phyloP scores from a whole-genome alignment of 2,797 vertebrate genomes.

The Oreonectes daqikongensis region DNA sequence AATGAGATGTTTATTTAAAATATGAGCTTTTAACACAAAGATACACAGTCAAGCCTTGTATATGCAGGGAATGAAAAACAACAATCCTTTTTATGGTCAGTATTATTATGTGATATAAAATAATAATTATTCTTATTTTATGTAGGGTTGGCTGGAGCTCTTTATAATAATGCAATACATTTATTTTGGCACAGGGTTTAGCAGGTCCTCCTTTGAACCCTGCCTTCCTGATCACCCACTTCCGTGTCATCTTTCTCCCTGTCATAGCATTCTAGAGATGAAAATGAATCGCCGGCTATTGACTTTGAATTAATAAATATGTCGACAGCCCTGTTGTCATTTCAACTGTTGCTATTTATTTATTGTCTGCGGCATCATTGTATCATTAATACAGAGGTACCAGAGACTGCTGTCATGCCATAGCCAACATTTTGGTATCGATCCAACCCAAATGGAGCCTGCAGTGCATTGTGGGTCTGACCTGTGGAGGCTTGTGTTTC shows the following conservation, averaged over 20 bases:
- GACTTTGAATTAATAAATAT: background rate
- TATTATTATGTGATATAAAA: background rate
- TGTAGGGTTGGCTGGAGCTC: background rate
- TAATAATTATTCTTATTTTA: background rate
- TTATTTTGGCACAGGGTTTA: background rate
- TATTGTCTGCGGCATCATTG: background rate
- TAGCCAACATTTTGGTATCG: background rate
- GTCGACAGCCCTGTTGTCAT: background rate
- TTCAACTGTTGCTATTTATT: background rate
- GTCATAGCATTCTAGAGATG: background rate
- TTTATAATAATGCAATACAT: background rate
- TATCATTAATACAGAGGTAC: background rate
- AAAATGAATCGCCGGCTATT: background rate
- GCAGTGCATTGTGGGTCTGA: background rate
- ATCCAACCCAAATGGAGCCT: background rate
- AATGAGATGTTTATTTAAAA: background rate
- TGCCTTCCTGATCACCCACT: background rate
- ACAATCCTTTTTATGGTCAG: too few relatives aligned
- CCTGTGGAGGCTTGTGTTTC: constrained; percentile 18
- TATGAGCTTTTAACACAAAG: background rate
- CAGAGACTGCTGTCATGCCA: background rate
- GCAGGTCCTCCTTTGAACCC: background rate
- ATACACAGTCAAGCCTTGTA: background rate
- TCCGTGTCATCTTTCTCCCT: background rate
- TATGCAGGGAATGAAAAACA: background rate